Evolutionary conservation across 2,888 invertebrate species (phyloP).

Genomic region (Ennomos quercinarius): DNA sequence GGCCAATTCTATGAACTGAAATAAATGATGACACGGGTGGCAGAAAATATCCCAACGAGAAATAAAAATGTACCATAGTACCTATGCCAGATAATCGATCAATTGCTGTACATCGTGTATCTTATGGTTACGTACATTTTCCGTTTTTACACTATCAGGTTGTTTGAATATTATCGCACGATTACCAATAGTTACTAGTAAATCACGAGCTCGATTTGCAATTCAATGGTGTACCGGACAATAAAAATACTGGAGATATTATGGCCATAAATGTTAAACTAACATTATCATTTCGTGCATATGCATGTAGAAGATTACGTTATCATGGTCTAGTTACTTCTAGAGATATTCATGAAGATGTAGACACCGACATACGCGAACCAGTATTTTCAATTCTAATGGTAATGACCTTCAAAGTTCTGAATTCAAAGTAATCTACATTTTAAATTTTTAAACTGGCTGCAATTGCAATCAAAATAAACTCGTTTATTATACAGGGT

Average conservation of each 20-base stretch:
- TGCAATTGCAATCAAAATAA: slow-evolving; percentile 18
- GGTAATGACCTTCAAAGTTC: slow-evolving; percentile 18
- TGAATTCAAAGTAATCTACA: slow-evolving; percentile 17
- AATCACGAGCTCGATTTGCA: slow-evolving; percentile 19
- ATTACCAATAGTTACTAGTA: slow-evolving; percentile 14
- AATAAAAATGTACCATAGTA: too few relatives aligned
- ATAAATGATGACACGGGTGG: not conserved
- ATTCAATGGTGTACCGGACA: slow-evolving; percentile 14
- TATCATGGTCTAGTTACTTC: slow-evolving; percentile 17
- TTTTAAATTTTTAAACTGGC: slow-evolving; percentile 15
- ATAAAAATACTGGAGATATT: slow-evolving; percentile 16
- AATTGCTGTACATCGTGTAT: too few relatives aligned
- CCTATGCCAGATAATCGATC: too few relatives aligned
- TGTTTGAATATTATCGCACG: slow-evolving; percentile 9
- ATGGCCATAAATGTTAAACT: slow-evolving; percentile 5
- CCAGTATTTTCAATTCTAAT: slow-evolving; percentile 19
- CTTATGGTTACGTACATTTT: not conserved
- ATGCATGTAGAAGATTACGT: slow-evolving; percentile 11
- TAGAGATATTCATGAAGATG: slow-evolving; percentile 9
- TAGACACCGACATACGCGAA: slow-evolving; percentile 11
- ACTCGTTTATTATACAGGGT: slow-evolving; percentile 13
- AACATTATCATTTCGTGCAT: slow-evolving; percentile 8
- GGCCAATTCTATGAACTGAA: not conserved
- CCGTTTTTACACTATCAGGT: not conserved
- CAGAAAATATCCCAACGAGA: too few relatives aligned